phyloP scores from a whole-genome alignment of 2,888 invertebrate species.

The Mycogona germanica region DNA sequence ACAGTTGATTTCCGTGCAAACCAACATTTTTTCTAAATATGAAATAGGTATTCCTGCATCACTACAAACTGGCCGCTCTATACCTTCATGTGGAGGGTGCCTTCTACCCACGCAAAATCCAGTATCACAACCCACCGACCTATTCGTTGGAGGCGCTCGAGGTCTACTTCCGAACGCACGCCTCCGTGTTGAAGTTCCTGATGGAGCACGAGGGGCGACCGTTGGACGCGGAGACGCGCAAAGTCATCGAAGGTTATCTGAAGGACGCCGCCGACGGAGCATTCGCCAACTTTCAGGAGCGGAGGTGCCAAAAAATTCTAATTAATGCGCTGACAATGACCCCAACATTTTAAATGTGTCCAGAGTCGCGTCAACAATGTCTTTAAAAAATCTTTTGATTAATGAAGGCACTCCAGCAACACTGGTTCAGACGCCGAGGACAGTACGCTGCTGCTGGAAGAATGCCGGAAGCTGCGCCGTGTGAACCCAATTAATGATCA shows the following conservation, averaged over 20 bases:
- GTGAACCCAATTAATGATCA: slow-evolving; percentile 26
- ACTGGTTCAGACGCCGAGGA: slow-evolving; percentile 12
- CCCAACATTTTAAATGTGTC: neutral
- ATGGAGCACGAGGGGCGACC: slow-evolving; percentile 60
- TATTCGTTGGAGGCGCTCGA: slow-evolving; percentile 81
- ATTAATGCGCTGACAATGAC: neutral
- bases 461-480: slow-evolving; percentile 2
- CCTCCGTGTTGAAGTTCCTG: slow-evolving; percentile 75
- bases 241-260: slow-evolving; percentile 30
- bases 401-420: neutral
- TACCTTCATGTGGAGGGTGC: slow-evolving; percentile 67
- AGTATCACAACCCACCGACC: slow-evolving; percentile 68
- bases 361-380: neutral
- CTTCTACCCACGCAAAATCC: slow-evolving; percentile 72
- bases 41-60: slow-evolving; percentile 26
- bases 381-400: neutral
- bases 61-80: slow-evolving; percentile 45
- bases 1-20: slow-evolving; percentile 2
- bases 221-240: slow-evolving; percentile 33
- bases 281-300: slow-evolving; percentile 30
- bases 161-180: slow-evolving; percentile 58
- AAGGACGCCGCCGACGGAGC: slow-evolving; percentile 31
- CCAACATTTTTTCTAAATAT: neutral
- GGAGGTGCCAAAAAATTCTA: slow-evolving; percentile 17
- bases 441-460: slow-evolving; percentile 9